Base-by-base conservation (phyloP, 2,888 invertebrate species). In the Celastrina argiolus region DNA sequence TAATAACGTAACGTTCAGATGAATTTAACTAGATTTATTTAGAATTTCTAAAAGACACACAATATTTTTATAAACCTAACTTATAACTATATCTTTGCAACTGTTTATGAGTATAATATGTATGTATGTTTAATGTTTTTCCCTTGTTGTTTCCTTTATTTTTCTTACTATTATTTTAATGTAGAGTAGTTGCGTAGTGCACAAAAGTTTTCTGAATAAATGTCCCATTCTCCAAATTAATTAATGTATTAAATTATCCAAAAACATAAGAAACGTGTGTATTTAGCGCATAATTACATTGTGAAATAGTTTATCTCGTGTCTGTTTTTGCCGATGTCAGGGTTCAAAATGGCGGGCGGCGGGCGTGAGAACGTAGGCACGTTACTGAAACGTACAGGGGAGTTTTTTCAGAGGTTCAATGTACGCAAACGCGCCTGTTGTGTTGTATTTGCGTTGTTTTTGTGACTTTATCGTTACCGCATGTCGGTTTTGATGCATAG, bases 331-430 rank as follows among this genome's bases (percentile, higher is more conserved):
- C 80, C 66, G 74, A 81, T 82, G 88, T 88, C 88, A 85, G 74
- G 82, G 87, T 86, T 88, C 85, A 82, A 75, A 72, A 79, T 84
- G 22, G 22, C 1, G 36, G 84, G 63, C 61, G 39, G 56, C 68
- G 67, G 67, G 71, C 75, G 76, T 89, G 89, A 88, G 90, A 90
- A 88, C 82, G 79, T 75, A 70, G 70, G 70, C 76, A 75, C 71
- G 74, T 69, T 73, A 72, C 85, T 88, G 88, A 87, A 88, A 85
- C 78, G 70, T 72, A 80, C 84, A 81, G 87, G 90, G 90, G 88
- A 87, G 84, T 86, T 89, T 90, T 88, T 82, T 81, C 83, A 82
- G 74, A 76, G 76, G 90, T 87, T 89, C 90, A 88, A 79, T 81
- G 89, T 77, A 71, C 78, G 81, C 81, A 80, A 82, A 58, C 58